Conservation (phyloP, 2,113 vertebrate species). For the Hemicordylus capensis region DNA sequence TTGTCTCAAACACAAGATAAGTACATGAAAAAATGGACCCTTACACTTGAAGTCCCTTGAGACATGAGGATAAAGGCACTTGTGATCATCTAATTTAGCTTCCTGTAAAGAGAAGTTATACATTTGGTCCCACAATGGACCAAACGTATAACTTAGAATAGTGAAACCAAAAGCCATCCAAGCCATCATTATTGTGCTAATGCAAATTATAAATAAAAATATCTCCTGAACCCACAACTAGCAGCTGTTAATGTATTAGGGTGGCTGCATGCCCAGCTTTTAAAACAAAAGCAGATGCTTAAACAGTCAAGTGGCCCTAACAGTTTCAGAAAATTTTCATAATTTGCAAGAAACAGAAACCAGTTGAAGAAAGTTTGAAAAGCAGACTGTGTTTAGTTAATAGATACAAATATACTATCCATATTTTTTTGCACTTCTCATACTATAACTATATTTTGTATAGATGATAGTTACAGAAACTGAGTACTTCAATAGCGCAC, state of each 20-base stretch:
- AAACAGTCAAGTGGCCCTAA: not conserved
- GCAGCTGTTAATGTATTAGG: too few relatives aligned
- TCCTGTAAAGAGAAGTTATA: not conserved
- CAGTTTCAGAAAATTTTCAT: not conserved
- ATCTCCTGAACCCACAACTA: not conserved
- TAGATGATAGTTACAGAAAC: not conserved
- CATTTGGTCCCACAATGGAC: not conserved
- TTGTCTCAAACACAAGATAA: not conserved
- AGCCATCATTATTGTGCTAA: not conserved
- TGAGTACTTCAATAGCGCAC: not conserved
- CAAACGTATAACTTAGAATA: not conserved
- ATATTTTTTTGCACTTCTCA: not conserved
- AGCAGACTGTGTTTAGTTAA: not conserved
- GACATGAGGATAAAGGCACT: not conserved
- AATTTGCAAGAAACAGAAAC: not conserved
- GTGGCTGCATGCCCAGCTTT: not conserved
- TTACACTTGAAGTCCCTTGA: not conserved
- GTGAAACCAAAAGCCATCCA: not conserved
- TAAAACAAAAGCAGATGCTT: not conserved
- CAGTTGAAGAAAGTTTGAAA: not conserved
- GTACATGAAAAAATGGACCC: not conserved
- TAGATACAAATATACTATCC: not conserved
- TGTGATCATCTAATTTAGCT: not conserved
- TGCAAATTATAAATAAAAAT: not conserved
- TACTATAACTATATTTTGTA: not conserved